These are phyloP conservation scores for Neoseiulus cucumeris DNA, from an alignment of 1,140 invertebrate genomes.

Conservation along the genomic window DNA sequence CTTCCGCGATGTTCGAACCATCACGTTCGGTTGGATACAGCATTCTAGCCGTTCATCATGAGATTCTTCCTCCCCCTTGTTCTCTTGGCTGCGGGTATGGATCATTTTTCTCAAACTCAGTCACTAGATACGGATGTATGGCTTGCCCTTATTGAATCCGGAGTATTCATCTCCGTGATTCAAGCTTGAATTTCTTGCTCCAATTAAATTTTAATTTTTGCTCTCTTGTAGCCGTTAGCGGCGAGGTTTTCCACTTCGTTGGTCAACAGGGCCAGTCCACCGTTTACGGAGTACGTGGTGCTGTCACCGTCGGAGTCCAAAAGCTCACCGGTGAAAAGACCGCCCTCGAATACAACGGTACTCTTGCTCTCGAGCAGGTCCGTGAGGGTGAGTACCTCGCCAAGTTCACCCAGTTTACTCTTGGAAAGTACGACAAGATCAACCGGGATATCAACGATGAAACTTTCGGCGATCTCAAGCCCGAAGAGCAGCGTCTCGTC, in stretches of 20 bases:
- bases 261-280: not conserved
- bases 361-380: not conserved
- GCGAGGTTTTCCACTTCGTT: not conserved
- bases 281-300: slow-evolving; percentile 1
- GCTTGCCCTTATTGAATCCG: no score
- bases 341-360: slow-evolving; percentile 5
- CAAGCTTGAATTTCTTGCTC: no score
- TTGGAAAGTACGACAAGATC: slow-evolving; percentile 6
- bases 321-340: not conserved
- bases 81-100: not conserved
- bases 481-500: not conserved
- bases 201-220: not conserved
- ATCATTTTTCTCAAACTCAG: no score
- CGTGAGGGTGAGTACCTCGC: not conserved
- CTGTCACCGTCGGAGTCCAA: not conserved
- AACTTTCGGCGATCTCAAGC: slow-evolving; percentile 5
- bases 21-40: not conserved
- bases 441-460: not conserved
- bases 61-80: not conserved
- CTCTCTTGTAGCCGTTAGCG: not conserved
- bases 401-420: not conserved
- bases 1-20: no score
- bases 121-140: no score
- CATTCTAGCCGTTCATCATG: slow-evolving; percentile 4
- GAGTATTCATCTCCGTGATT: no score